These are phyloP conservation scores for Machimus atricapillus DNA, from an alignment of 2,888 invertebrate species.

Conservation along the genomic window DNA sequence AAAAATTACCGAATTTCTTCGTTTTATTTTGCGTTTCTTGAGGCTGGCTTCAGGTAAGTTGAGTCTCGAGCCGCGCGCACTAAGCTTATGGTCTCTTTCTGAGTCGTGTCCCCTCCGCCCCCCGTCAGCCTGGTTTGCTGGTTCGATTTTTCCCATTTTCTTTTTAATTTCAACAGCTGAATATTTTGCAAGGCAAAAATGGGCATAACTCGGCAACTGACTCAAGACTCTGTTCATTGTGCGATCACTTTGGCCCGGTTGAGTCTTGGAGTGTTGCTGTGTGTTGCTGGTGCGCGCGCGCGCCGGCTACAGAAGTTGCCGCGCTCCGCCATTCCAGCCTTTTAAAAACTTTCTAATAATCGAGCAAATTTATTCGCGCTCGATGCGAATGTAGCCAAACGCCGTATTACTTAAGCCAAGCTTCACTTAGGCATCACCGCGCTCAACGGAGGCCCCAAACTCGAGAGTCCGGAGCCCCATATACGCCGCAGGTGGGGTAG, in stretches of 20 bases:
- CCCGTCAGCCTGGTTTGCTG: not conserved
- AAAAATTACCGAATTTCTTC: conserved; percentile 34
- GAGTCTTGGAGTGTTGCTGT: conserved; percentile 17
- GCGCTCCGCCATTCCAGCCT: not conserved
- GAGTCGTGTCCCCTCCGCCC: not conserved
- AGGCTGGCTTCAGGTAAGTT: not conserved
- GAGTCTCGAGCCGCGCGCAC: not conserved
- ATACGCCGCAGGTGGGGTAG: not conserved
- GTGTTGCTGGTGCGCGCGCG: conserved; percentile 7
- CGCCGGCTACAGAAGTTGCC: not conserved
- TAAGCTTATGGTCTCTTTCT: not conserved
- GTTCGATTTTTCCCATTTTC: not conserved
- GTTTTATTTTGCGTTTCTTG: conserved; percentile 33
- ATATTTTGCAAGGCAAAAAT: conserved; percentile 37
- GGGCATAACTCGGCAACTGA: conserved; percentile 22
- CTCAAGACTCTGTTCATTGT: conserved; percentile 25
- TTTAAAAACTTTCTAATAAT: conserved; percentile 32
- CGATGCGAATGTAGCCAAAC: not conserved
- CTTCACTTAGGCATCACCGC: not conserved
- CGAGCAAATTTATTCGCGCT: conserved; percentile 31
- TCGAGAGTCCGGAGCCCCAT: not conserved
- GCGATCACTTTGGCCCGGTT: conserved; percentile 6
- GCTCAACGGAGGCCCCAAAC: not conserved
- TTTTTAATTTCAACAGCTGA: conserved; percentile 35
- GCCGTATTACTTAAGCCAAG: not conserved